Conservation (phyloP, 2,113 vertebrate genomes). For the Pheucticus melanocephalus region DNA sequence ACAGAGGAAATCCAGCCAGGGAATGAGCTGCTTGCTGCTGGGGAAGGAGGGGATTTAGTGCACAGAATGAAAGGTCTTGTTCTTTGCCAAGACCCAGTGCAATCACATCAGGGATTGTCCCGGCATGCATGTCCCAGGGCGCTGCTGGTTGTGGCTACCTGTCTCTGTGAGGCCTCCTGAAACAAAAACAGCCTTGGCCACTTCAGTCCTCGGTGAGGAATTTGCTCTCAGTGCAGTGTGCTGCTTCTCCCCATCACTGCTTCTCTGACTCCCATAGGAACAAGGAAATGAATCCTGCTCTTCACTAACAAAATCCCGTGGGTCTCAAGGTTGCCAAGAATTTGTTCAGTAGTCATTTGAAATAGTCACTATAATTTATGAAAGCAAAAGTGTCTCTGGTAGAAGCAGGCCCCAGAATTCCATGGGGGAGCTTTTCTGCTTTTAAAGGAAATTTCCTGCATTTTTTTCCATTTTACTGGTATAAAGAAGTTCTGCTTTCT, state of each 20-base stretch:
- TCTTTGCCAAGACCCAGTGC: neutral
- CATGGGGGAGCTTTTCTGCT: neutral
- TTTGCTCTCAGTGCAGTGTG: neutral
- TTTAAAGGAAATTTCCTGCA: neutral
- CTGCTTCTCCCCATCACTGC: neutral
- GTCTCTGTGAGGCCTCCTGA: neutral
- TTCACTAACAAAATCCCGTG: neutral
- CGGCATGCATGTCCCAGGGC: neutral
- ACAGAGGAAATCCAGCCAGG: neutral
- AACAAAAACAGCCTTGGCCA: neutral
- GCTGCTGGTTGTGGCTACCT: neutral
- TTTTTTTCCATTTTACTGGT: neutral
- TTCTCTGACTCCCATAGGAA: neutral
- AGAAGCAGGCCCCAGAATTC: neutral
- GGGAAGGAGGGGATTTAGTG: neutral
- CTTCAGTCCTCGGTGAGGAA: neutral
- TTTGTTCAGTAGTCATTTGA: neutral
- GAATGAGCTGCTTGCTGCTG: neutral
- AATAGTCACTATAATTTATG: rapidly evolving
- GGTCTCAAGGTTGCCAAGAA: neutral
- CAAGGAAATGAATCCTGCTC: neutral
- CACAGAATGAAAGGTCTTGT: neutral
- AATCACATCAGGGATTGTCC: neutral
- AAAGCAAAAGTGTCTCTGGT: neutral
- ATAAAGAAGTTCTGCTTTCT: neutral